Evolutionary conservation across 2,113 vertebrate genomes (phyloP), one percentile per base, ranked within the genome.

Genomic region (Nibea albiflora): DNA sequence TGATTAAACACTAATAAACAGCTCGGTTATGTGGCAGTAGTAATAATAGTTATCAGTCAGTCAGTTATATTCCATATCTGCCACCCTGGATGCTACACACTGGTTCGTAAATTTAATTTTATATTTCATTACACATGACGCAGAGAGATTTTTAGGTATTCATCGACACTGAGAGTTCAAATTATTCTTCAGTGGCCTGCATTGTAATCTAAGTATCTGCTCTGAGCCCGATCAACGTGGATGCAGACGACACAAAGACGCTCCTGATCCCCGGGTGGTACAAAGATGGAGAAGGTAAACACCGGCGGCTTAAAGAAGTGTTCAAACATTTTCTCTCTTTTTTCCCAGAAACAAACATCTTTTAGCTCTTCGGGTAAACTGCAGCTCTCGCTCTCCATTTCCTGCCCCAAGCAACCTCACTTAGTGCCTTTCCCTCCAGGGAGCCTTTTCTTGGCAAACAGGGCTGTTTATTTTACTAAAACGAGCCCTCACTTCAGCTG

Each of bases 401-500:
- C 78, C 93, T 81, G 78, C 85, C 84, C 86, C 67, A 67, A 93
- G 92, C 90, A 88, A 88, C 91, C 84, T 90, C 82, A 71, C 86
- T 91, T 80, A 85, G 81, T 73, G 75, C 5, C 67, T 66, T 61
- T 83, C 89, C 90, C 95, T 94, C 94, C 84, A 64, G 93, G 93
- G 95, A 95, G 89, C 62, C 86, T 89, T 92, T 93, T 94, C 94
- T 96, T 92, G 94, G 94, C 95, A 96, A 97, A 96, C 93, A 35
- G 94, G 91, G 93, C 95, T 96, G 31, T 97, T 97, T 97, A 96
- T 96, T 98, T 97, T 94, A 95, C 95, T 97, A 95, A 96, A 97
- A 95, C 94, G 95, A 92, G 94, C 94, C 93, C 69, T 50, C 96
- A 95, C 96, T 97, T 96, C 95, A 95, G 96, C 95, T 93, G 94